Conservation (phyloP, 1,140 invertebrate species). For the Bombus soroeensis region DNA sequence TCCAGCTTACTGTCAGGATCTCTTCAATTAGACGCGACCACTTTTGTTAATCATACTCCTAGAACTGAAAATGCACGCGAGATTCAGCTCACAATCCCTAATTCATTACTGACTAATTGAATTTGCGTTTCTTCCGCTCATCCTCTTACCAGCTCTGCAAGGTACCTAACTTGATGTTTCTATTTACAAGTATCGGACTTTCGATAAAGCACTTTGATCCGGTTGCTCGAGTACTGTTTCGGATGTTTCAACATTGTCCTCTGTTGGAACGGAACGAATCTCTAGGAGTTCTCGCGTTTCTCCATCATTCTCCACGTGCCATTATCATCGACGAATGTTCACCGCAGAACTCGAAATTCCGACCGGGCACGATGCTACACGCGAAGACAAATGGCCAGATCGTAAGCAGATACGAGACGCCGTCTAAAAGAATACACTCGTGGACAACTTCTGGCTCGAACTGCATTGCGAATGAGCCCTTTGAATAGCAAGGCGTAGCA, state of each 20-base stretch:
- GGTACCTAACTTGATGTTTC: background rate
- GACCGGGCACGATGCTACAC: conserved; percentile 16
- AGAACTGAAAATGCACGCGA: background rate
- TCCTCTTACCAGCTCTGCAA: background rate
- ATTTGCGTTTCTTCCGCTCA: background rate
- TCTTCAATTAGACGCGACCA: background rate
- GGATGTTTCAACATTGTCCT: conserved; percentile 38
- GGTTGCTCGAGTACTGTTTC: background rate
- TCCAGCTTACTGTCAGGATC: too few relatives aligned
- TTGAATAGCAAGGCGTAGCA: background rate
- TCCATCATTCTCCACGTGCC: conserved; percentile 51
- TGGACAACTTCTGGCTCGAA: conserved; percentile 22
- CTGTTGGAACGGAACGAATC: conserved; percentile 24
- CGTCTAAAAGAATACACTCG: conserved; percentile 17
- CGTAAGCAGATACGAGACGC: conserved; percentile 43
- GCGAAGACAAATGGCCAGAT: conserved; percentile 54
- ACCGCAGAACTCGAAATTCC: conserved; percentile 56
- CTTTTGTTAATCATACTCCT: too few relatives aligned
- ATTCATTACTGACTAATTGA: background rate
- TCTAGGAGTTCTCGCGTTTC: conserved; percentile 2
- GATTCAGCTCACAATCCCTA: too few relatives aligned
- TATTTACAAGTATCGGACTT: background rate
- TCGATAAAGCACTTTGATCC: background rate
- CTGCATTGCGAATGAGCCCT: conserved; percentile 7
- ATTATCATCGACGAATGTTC: conserved; percentile 54